Percentiles rank a stretch among this genome's conserved stretches.
phyloP scores from a whole-genome alignment of 2,797 vertebrate genomes.

The Pangasius macronema region DNA sequence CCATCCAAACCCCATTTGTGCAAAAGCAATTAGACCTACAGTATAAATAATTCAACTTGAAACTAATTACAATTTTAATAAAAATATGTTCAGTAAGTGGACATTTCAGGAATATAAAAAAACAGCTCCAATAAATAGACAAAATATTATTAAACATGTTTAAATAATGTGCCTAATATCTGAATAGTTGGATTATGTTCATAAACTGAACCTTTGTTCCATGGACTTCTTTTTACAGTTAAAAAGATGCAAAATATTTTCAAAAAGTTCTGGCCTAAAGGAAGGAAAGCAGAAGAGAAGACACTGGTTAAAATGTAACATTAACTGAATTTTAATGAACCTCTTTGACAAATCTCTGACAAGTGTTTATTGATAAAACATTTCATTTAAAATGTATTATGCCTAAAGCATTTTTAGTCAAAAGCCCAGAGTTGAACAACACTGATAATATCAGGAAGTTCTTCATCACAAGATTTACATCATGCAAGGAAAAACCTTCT shows the following conservation, averaged over 20 bases:
- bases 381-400: neutral
- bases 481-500: neutral
- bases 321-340: neutral
- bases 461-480: conserved; percentile 1
- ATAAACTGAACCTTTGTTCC: neutral
- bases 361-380: neutral
- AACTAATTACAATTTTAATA: neutral
- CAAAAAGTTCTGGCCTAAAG: neutral
- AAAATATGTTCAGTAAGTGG: neutral
- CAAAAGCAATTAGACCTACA: neutral
- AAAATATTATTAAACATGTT: neutral
- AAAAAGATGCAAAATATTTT: neutral
- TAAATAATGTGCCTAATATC: neutral
- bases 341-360: neutral
- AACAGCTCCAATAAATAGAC: neutral
- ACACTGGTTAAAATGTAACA: no score
- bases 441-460: neutral
- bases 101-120: neutral
- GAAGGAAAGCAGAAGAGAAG: neutral
- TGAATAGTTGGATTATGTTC: no score
- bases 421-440: neutral
- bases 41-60: neutral
- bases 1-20: neutral
- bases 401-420: neutral
- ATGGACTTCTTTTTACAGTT: neutral